A percentile compares a stretch with the other conserved stretches of the same genome.
Conservation (phyloP, 2,113 vertebrate genomes). For the Cathartes aura region DNA sequence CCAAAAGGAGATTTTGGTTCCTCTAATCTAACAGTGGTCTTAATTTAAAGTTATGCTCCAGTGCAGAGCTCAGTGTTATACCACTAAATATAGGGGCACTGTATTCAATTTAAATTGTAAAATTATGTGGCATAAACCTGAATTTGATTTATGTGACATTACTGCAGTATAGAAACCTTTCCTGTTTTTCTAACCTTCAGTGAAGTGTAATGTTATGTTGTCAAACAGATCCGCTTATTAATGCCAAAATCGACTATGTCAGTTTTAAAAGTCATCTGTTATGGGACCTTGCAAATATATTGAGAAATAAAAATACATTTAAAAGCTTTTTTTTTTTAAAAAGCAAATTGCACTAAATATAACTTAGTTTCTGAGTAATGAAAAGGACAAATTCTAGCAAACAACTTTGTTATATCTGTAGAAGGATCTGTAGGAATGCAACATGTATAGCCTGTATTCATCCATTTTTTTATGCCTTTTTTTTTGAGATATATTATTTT, state of each 20-base stretch:
- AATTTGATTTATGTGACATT: neutral
- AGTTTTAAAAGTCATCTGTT: neutral
- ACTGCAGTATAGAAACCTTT: neutral
- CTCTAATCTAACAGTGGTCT: neutral
- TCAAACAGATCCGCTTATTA: neutral
- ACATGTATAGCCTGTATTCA: neutral
- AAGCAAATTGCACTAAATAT: neutral
- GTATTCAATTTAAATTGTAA: neutral
- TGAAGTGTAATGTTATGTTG: neutral
- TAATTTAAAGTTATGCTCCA: neutral
- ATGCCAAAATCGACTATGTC: neutral
- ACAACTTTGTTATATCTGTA: neutral
- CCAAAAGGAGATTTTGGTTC: neutral
- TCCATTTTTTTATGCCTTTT: neutral
- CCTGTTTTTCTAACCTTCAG: neutral
- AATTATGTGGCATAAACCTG: neutral
- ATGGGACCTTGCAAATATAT: neutral
- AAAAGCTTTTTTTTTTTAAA: neutral
- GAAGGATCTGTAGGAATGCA: neutral
- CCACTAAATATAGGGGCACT: neutral
- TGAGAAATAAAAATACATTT: neutral
- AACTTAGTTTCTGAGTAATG: neutral
- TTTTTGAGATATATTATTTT: neutral
- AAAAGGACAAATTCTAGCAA: neutral
- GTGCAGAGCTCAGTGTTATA: neutral